These are phyloP conservation scores for Spea bombifrons DNA, from an alignment of 2,113 vertebrate species.

Conservation along the genomic window DNA sequence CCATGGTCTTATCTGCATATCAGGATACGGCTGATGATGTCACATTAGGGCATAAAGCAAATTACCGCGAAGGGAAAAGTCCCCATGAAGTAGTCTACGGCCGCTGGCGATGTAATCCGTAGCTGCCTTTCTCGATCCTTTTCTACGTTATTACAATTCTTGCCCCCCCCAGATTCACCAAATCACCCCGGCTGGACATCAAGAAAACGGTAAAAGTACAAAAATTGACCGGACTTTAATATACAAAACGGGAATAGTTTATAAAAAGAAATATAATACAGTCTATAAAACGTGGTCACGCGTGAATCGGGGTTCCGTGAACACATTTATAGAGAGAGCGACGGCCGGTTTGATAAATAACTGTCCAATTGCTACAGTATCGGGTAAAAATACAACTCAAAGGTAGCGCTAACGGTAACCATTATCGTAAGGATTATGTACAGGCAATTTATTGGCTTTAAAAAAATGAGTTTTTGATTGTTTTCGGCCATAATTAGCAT, in stretches of 20 bases:
- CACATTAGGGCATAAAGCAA: too few species aligned
- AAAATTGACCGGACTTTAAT: background rate
- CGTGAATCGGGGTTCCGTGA: conserved; percentile 45
- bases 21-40: too few species aligned
- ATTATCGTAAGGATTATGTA: background rate
- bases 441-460: conserved; percentile 12
- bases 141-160: too few species aligned
- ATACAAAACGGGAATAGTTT: conserved; percentile 30
- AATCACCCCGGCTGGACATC: background rate
- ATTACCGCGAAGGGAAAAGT: too few species aligned
- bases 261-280: conserved; percentile 59
- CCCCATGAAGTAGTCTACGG: too few species aligned
- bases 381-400: background rate
- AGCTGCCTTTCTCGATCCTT: too few species aligned
- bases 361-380: conserved; percentile 51
- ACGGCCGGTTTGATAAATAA: conserved; percentile 57
- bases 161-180: background rate
- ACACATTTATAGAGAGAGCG: conserved; percentile 39
- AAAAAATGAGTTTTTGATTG: background rate
- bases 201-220: background rate
- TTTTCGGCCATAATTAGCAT: conserved; percentile 2
- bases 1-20: too few species aligned
- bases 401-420: conserved; percentile 17
- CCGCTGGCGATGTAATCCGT: too few species aligned
- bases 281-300: conserved; percentile 53